phyloP scores from a whole-genome alignment of 2,888 invertebrate genomes.

The Pemphredon lugubris region DNA sequence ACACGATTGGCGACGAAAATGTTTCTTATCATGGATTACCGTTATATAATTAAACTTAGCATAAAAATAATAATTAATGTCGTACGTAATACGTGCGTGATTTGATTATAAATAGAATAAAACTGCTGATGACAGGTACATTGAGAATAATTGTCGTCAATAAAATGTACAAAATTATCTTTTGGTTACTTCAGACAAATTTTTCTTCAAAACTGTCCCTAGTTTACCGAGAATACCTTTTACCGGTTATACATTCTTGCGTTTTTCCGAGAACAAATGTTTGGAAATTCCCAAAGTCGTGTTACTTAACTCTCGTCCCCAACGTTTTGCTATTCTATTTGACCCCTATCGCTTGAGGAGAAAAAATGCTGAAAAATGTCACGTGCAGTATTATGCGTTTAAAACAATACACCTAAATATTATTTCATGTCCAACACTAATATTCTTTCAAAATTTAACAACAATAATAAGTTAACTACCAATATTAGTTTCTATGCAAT shows the following conservation, averaged over 20 bases:
- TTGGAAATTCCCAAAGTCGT: slow-evolving; percentile 56
- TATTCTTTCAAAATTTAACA: slow-evolving; percentile 58
- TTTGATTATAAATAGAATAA: slow-evolving; percentile 27
- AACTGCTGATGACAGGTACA: slow-evolving; percentile 34
- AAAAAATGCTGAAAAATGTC: slow-evolving; percentile 79
- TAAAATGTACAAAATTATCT: slow-evolving; percentile 26
- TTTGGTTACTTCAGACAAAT: slow-evolving; percentile 12
- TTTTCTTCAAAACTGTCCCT: slow-evolving; percentile 24
- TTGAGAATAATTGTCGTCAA: slow-evolving; percentile 24
- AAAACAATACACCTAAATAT: slow-evolving; percentile 29
- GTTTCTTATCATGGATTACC: slow-evolving; percentile 27
- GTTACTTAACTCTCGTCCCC: slow-evolving; percentile 73
- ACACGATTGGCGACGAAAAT: slow-evolving; percentile 9
- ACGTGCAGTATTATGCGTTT: slow-evolving; percentile 66
- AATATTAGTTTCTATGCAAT: slow-evolving; percentile 44
- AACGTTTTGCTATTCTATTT: slow-evolving; percentile 68
- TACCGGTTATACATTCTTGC: slow-evolving; percentile 36
- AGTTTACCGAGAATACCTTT: slow-evolving; percentile 37
- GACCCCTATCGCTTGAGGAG: slow-evolving; percentile 73
- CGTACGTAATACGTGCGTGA: slow-evolving; percentile 21
- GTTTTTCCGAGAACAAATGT: slow-evolving; percentile 55
- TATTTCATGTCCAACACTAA: slow-evolving; percentile 49
- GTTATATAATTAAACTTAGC: slow-evolving; percentile 19
- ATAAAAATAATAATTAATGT: slow-evolving; percentile 12
- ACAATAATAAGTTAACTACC: slow-evolving; percentile 39